Conservation (phyloP, 2,113 vertebrate genomes). For the Malurus melanocephalus region DNA sequence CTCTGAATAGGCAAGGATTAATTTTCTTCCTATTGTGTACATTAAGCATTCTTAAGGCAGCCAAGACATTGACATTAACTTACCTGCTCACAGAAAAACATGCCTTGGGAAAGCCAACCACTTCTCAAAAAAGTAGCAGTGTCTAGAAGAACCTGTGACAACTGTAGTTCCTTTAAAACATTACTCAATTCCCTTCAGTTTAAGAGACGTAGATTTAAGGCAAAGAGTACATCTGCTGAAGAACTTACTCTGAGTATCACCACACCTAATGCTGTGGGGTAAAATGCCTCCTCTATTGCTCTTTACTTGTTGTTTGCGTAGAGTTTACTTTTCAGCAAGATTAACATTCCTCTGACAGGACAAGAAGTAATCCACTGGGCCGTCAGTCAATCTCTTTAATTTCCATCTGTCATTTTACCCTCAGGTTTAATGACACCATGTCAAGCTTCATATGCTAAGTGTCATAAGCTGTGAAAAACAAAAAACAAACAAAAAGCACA, state of each 20-base stretch:
- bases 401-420: neutral
- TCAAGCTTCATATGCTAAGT: neutral
- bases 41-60: neutral
- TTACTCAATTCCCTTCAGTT: neutral
- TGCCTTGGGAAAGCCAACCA: neutral
- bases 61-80: neutral
- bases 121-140: neutral
- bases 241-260: neutral
- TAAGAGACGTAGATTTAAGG: neutral
- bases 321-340: neutral
- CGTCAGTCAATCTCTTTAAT: neutral
- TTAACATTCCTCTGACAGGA: neutral
- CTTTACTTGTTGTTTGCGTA: neutral
- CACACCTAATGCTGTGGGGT: neutral
- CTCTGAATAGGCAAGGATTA: neutral
- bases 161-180: neutral
- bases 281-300: neutral
- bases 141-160: neutral
- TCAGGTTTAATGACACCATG: neutral
- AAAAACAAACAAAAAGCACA: neutral
- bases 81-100: neutral
- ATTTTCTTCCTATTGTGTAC: neutral
- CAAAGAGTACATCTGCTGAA: neutral
- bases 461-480: neutral
- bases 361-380: neutral